phyloP scores from a whole-genome alignment of 2,888 invertebrate genomes.

The Epicampocera succincta region DNA sequence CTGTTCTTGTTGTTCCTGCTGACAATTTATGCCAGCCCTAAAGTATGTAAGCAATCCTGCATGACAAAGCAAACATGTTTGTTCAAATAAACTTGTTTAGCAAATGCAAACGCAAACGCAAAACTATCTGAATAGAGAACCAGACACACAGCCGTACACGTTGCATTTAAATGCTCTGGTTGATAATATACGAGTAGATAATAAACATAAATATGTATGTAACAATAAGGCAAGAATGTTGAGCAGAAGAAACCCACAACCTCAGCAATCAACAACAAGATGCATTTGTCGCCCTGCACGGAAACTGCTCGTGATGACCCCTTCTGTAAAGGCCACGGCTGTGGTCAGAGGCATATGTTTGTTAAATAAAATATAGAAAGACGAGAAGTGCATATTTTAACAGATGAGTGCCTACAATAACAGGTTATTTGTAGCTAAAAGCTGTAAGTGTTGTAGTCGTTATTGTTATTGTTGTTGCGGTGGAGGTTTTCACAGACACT shows the following conservation, averaged over 20 bases:
- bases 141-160: background rate
- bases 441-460: constrained; percentile 35
- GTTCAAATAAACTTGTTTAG: constrained; percentile 18
- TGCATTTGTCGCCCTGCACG: constrained; percentile 2
- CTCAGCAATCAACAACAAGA: background rate
- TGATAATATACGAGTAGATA: constrained; percentile 11
- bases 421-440: constrained; percentile 51
- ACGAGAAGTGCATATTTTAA: background rate
- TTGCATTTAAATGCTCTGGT: background rate
- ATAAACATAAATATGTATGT: constrained; percentile 7
- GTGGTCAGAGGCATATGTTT: constrained; percentile 52
- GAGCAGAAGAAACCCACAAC: background rate
- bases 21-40: constrained; percentile 23
- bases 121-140: constrained; percentile 38
- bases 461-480: constrained; percentile 43
- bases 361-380: constrained; percentile 37
- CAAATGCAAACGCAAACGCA: constrained; percentile 41
- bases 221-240: background rate
- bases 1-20: background rate
- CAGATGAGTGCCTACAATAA: constrained; percentile 35
- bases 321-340: constrained; percentile 36
- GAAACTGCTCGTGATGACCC: constrained; percentile 12
- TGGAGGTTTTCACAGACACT: constrained; percentile 14
- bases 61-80: constrained; percentile 11
- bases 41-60: constrained; percentile 27